A percentile compares a stretch with the other conserved stretches of the same genome.
Evolutionary conservation across 2,797 vertebrate species (phyloP).

Genomic region (Schizopygopsis pylzovi): DNA sequence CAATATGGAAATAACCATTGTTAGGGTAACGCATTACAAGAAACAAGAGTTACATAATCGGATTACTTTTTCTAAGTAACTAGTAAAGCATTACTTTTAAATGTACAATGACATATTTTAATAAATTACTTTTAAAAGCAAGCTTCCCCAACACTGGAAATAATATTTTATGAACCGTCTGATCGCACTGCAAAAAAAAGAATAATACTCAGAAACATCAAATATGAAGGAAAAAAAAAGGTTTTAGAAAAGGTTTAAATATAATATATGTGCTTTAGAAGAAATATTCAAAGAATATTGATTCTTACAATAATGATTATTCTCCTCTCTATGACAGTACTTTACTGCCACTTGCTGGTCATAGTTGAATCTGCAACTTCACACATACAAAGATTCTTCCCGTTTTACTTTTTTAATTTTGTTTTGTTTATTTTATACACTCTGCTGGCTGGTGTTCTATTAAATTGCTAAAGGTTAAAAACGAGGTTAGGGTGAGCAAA

Average conservation of each 20-base stretch:
- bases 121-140: background rate
- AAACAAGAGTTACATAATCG: background rate
- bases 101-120: background rate
- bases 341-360: slow-evolving; percentile 33
- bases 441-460: background rate
- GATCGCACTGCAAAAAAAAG: too few species aligned
- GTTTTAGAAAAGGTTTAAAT: background rate
- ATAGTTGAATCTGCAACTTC: background rate
- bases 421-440: background rate
- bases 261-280: background rate
- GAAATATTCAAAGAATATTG: background rate
- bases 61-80: background rate
- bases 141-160: too few species aligned
- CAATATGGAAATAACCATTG: background rate
- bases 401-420: background rate
- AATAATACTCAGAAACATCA: background rate
- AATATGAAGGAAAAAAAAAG: background rate
- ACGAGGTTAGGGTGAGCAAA: background rate
- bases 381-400: background rate
- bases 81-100: background rate
- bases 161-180: too few species aligned
- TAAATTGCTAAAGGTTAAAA: background rate
- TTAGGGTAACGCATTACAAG: background rate
- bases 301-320: background rate
- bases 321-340: background rate